Evolutionary conservation across 2,888 invertebrate species (phyloP).

Genomic region (Apantesis nais): DNA sequence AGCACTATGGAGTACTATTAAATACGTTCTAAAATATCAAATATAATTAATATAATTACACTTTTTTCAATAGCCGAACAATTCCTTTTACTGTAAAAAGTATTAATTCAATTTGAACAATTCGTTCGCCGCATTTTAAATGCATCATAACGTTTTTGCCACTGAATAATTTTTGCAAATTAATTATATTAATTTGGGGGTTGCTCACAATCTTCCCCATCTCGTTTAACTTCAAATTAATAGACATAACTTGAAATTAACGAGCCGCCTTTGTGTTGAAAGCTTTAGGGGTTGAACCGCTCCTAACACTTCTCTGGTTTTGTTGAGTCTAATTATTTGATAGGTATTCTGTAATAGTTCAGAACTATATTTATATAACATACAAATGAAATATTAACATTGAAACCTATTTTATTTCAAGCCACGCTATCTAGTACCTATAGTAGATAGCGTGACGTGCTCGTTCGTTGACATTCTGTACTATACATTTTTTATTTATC

Average conservation of each 20-base stretch:
- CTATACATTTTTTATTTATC: too few species aligned
- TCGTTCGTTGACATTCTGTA: too few species aligned
- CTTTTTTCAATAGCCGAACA: background rate
- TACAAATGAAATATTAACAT: too few species aligned
- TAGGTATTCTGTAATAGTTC: background rate
- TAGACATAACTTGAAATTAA: conserved; percentile 39
- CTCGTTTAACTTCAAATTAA: conserved; percentile 33
- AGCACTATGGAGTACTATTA: too few species aligned
- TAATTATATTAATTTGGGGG: conserved; percentile 29
- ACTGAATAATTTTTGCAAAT: conserved; percentile 32
- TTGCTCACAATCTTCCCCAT: conserved; percentile 21
- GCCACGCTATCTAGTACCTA: too few species aligned
- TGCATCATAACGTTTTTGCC: conserved; percentile 6
- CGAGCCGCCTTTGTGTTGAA: conserved; percentile 24
- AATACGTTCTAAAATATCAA: too few species aligned
- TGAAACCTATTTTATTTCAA: too few species aligned
- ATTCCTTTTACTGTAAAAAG: background rate
- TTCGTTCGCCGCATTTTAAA: conserved; percentile 6
- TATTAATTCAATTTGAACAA: background rate
- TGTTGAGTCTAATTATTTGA: background rate
- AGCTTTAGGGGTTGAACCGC: conserved; percentile 5
- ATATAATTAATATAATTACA: background rate
- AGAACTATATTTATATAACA: background rate
- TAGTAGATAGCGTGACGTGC: too few species aligned
- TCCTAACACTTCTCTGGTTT: conserved; percentile 1